Percentiles rank a stretch among this genome's conserved stretches.
These are phyloP conservation scores for Luidia sarsii DNA, from an alignment of 53 echinoderm and acorn worm genomes.

Conservation along the genomic window DNA sequence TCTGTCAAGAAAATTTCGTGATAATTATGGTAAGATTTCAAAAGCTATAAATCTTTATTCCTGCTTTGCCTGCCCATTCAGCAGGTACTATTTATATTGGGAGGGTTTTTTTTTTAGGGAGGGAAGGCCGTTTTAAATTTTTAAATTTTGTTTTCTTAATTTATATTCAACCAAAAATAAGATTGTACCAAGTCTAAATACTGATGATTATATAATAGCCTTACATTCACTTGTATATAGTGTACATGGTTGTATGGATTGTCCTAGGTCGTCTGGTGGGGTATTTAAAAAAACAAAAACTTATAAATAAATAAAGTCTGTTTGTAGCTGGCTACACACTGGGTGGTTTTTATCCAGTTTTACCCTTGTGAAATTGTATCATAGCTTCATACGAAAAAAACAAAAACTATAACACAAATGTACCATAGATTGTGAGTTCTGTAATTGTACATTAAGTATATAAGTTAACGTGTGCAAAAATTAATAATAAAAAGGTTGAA, in stretches of 20 bases:
- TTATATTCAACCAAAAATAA: no score
- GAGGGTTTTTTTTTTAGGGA: no score
- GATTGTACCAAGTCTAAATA: no score
- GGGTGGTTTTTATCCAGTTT: slow-evolving; percentile 23
- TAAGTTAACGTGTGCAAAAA: slow-evolving; percentile 47
- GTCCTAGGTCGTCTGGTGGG: background rate
- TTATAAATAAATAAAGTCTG: no score
- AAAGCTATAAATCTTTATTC: no score
- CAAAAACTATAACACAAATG: background rate
- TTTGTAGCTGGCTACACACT: slow-evolving; percentile 40
- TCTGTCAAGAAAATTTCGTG: no score
- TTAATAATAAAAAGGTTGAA: slow-evolving; percentile 6
- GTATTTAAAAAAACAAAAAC: no score
- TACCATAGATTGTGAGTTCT: slow-evolving; percentile 50
- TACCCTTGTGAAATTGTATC: slow-evolving; percentile 50
- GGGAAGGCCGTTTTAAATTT: no score
- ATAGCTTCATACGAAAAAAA: slow-evolving; percentile 22
- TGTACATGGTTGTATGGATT: slow-evolving; percentile 23
- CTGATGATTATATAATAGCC: background rate
- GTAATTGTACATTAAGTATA: slow-evolving; percentile 41
- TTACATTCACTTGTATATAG: slow-evolving; percentile 23
- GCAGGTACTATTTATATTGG: no score
- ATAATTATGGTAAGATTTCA: no score
- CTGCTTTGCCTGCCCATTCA: no score
- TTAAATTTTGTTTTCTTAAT: no score